Evolutionary conservation across 2,797 vertebrate species (phyloP).

Genomic region (Aldrovandia affinis): DNA sequence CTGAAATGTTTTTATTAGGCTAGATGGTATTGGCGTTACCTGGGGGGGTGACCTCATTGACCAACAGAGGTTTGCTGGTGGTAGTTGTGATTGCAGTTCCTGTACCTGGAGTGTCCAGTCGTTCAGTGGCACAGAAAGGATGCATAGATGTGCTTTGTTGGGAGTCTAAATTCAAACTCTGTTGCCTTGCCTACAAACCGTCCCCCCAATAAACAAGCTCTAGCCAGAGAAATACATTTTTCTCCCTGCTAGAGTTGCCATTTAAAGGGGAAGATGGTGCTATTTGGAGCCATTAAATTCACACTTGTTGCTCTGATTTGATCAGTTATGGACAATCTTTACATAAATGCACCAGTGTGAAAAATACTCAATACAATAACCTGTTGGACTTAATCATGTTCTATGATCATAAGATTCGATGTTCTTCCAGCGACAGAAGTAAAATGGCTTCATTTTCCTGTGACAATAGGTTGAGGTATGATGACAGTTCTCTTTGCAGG

Average conservation of each 20-base stretch:
- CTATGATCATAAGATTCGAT: not conserved
- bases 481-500: not conserved
- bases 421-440: not conserved
- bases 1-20: not conserved
- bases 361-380: not conserved
- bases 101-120: constrained; percentile 27
- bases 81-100: constrained; percentile 8
- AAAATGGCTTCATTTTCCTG: constrained; percentile 21
- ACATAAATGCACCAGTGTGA: not conserved
- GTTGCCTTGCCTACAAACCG: constrained; percentile 36
- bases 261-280: constrained; percentile 28
- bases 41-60: too few relatives aligned
- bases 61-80: constrained; percentile 23
- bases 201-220: constrained; percentile 11
- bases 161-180: constrained; percentile 4
- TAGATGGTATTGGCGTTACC: too few relatives aligned
- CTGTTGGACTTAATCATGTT: constrained; percentile 2
- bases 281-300: constrained; percentile 30
- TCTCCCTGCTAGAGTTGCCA: constrained; percentile 28
- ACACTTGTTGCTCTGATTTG: constrained; percentile 23
- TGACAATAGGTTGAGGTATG: not conserved
- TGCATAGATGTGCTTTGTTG: not conserved
- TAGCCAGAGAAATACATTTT: constrained; percentile 24
- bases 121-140: constrained; percentile 7
- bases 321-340: constrained; percentile 16